Percentiles rank a stretch among this genome's conserved stretches.
Conservation (phyloP, 2,888 invertebrate species). For the Rotaria sp. region DNA sequence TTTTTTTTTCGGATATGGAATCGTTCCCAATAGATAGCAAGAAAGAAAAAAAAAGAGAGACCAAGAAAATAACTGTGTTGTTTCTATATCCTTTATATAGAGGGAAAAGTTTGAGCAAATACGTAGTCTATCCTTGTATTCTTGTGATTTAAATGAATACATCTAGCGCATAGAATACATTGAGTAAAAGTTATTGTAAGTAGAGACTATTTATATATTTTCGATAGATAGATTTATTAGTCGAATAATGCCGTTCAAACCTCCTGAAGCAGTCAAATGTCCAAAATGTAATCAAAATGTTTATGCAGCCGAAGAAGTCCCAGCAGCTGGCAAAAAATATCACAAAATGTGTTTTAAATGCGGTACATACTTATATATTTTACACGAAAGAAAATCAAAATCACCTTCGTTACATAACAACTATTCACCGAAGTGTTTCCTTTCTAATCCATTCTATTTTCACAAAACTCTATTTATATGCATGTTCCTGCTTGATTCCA, state of each 20-base stretch:
- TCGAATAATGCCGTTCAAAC: not conserved
- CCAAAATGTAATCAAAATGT: slow-evolving; percentile 9
- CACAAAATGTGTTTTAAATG: not conserved
- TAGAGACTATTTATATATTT: not conserved
- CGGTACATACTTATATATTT: not conserved
- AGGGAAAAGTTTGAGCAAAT: not conserved
- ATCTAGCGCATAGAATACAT: not conserved
- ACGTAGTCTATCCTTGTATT: not conserved
- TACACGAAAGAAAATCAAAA: too few species aligned
- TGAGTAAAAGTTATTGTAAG: not conserved
- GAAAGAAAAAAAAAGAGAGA: not conserved
- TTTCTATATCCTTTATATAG: slow-evolving; percentile 1
- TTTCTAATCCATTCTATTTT: not conserved
- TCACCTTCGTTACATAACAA: slow-evolving; percentile 58
- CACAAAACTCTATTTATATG: not conserved
- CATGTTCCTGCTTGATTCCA: not conserved
- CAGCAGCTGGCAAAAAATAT: slow-evolving; percentile 8
- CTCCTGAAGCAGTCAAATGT: not conserved
- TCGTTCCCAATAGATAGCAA: not conserved
- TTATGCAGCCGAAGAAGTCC: slow-evolving; percentile 17
- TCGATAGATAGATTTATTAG: not conserved
- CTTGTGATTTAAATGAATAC: not conserved
- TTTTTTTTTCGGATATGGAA: not conserved
- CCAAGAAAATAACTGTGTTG: not conserved
- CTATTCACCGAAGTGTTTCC: not conserved